Percentiles rank a stretch among this genome's conserved stretches.
Evolutionary conservation across 2,113 vertebrate species (phyloP).

Genomic region (Tretioscincus oriximinensis): DNA sequence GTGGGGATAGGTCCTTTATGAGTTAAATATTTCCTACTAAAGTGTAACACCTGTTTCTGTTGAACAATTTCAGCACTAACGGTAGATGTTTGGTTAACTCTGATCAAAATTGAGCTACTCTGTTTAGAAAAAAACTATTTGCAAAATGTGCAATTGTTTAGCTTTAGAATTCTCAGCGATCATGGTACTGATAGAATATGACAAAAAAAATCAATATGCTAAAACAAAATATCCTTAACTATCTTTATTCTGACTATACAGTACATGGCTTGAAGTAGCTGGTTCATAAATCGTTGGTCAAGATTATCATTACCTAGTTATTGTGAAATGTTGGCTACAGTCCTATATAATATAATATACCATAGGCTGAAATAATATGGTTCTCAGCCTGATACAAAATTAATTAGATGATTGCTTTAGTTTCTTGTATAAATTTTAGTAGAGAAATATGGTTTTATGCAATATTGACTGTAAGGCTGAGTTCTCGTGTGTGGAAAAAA

Average conservation of each 20-base stretch:
- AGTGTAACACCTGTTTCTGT: too few relatives aligned
- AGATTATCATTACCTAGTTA: too few relatives aligned
- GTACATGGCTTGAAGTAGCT: neutral
- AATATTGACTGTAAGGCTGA: too few relatives aligned
- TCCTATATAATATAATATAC: too few relatives aligned
- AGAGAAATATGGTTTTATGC: neutral
- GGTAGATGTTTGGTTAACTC: neutral
- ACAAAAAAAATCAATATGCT: neutral
- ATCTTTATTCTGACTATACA: neutral
- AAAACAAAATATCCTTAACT: neutral
- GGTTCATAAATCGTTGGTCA: neutral
- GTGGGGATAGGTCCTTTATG: too few relatives aligned
- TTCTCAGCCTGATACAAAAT: too few relatives aligned
- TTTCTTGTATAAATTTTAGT: neutral
- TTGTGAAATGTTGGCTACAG: neutral
- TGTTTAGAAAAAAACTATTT: too few relatives aligned
- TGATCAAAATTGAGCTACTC: too few relatives aligned
- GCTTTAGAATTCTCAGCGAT: neutral
- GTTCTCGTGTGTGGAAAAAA: too few relatives aligned
- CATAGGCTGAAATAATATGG: too few relatives aligned
- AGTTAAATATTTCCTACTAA: too few relatives aligned
- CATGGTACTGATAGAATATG: neutral
- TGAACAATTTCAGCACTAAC: neutral
- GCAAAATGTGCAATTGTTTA: neutral
- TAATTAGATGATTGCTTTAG: too few relatives aligned